phyloP scores from a whole-genome alignment of 2,113 vertebrate genomes.

The Carlito syrichta region DNA sequence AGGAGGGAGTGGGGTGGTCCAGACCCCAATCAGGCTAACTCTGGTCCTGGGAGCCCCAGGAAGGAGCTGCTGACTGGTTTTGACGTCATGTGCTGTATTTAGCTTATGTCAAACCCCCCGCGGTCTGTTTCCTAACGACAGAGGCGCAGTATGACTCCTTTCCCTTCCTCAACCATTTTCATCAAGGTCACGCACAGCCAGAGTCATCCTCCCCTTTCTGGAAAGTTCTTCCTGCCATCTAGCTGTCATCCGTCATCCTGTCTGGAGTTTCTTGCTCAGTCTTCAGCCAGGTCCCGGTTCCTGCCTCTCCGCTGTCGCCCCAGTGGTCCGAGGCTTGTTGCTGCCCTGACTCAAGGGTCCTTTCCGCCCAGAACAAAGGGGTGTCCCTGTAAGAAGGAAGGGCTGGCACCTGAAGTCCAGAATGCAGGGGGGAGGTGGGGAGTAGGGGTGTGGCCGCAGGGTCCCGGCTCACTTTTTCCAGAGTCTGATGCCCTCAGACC shows the following conservation, averaged over 20 bases:
- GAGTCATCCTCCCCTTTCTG: neutral
- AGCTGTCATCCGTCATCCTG: neutral
- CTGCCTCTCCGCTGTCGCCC: neutral
- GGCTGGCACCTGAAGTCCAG: neutral
- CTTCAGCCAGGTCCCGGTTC: neutral
- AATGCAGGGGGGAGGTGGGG: neutral
- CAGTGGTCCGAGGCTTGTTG: neutral
- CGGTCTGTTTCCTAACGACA: neutral
- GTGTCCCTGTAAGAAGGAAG: neutral
- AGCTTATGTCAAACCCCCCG: neutral
- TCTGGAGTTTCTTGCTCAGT: neutral
- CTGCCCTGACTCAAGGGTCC: neutral
- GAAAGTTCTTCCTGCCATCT: conserved; percentile 34
- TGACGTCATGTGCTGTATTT: neutral
- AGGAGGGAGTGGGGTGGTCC: too few species aligned
- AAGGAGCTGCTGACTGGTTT: neutral
- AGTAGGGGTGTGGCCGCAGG: conserved; percentile 10
- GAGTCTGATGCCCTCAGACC: conserved; percentile 41
- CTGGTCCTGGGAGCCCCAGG: neutral
- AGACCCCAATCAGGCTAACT: neutral
- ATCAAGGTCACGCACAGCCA: neutral
- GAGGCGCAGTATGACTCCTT: neutral
- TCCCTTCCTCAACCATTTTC: neutral
- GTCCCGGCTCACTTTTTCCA: conserved; percentile 43
- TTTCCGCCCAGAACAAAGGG: neutral